Evolutionary conservation across 2,888 invertebrate species (phyloP).

Genomic region (Acholoe squamosa): DNA sequence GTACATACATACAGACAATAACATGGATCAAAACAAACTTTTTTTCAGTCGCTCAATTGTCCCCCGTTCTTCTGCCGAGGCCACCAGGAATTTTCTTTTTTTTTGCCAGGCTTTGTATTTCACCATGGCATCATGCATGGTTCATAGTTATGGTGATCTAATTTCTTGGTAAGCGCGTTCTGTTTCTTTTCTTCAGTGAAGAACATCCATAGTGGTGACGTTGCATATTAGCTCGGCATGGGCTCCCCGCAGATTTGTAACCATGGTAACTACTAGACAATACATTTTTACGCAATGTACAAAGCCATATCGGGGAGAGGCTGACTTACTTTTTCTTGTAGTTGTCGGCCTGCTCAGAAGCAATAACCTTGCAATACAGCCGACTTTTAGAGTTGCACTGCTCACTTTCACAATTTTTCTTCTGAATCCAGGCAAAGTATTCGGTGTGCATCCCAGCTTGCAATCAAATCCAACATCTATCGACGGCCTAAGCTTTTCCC

Average conservation of each 20-base stretch:
- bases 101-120: neutral
- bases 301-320: slow-evolving; percentile 61
- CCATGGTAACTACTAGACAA: slow-evolving; percentile 60
- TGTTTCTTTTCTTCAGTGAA: neutral
- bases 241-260: slow-evolving; percentile 60
- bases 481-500: slow-evolving; percentile 59
- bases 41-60: neutral
- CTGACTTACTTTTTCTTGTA: slow-evolving; percentile 46
- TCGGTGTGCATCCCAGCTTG: slow-evolving; percentile 31
- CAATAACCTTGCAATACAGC: neutral
- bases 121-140: neutral
- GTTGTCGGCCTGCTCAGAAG: slow-evolving; percentile 35
- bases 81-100: neutral
- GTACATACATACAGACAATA: slow-evolving; percentile 61
- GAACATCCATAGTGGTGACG: neutral
- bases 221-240: slow-evolving; percentile 32
- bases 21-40: slow-evolving; percentile 29
- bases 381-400: slow-evolving; percentile 47
- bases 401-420: neutral
- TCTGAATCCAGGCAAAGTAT: slow-evolving; percentile 43
- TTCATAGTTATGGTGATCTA: neutral
- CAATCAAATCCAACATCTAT: slow-evolving; percentile 58
- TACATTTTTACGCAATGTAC: slow-evolving; percentile 62
- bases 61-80: neutral
- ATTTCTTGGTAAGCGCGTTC: neutral